phyloP scores from a whole-genome alignment of 1,140 invertebrate species.

The Leptinotarsa undecemlineata region DNA sequence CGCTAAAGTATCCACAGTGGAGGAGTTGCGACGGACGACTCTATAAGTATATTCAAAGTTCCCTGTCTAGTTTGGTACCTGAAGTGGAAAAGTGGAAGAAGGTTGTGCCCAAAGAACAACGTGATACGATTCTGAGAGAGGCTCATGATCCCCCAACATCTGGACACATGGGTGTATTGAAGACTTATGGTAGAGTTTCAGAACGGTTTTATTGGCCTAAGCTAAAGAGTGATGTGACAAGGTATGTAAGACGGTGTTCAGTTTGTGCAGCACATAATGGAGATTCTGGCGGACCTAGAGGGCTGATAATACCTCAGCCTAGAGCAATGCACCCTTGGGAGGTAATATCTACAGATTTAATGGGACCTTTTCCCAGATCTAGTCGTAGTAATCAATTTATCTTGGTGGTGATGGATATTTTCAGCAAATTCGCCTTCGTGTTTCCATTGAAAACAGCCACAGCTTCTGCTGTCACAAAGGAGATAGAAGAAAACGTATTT shows the following conservation, averaged over 20 bases:
- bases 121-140: constrained; percentile 26
- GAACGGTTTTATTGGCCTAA: constrained; percentile 47
- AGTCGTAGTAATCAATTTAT: constrained; percentile 45
- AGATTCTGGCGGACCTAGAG: constrained; percentile 37
- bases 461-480: constrained; percentile 24
- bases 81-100: constrained; percentile 41
- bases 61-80: not conserved
- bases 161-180: constrained; percentile 46
- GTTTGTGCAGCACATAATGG: constrained; percentile 44
- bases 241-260: constrained; percentile 42
- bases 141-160: constrained; percentile 29
- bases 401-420: constrained; percentile 49
- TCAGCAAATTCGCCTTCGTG: constrained; percentile 44
- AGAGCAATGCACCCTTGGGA: constrained; percentile 20
- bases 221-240: constrained; percentile 40
- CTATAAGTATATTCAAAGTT: constrained; percentile 31
- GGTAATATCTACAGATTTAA: constrained; percentile 21
- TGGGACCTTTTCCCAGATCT: constrained; percentile 43
- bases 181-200: constrained; percentile 38
- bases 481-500: constrained; percentile 38
- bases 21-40: constrained; percentile 26
- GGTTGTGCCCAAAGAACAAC: constrained; percentile 36
- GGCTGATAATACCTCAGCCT: constrained; percentile 42
- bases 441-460: constrained; percentile 30
- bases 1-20: constrained; percentile 30